phyloP scores from a whole-genome alignment of 2,113 vertebrate species.

The Caloenas nicobarica region DNA sequence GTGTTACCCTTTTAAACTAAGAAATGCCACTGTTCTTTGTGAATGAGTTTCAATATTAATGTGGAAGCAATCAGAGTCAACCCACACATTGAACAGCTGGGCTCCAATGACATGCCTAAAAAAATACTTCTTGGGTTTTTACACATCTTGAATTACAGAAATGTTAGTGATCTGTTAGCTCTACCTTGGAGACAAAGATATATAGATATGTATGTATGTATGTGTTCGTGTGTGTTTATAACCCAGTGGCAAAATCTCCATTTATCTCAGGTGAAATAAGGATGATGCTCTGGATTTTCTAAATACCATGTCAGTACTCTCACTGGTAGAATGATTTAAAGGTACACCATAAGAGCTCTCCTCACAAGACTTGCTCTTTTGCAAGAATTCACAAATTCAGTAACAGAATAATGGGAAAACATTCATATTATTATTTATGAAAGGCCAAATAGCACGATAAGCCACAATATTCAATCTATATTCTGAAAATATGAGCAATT shows the following conservation, averaged over 20 bases:
- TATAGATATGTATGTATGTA: background rate
- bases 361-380: background rate
- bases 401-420: background rate
- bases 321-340: background rate
- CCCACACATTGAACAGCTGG: background rate
- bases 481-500: background rate
- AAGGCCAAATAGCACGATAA: background rate
- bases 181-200: background rate
- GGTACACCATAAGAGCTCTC: background rate
- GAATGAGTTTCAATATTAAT: background rate
- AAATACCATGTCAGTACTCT: background rate
- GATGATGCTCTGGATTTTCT: background rate
- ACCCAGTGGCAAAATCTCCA: background rate
- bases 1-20: background rate
- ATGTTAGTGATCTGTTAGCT: background rate
- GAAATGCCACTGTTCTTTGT: background rate
- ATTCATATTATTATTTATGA: background rate
- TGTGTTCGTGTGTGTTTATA: background rate
- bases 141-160: background rate
- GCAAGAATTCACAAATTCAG: background rate
- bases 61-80: background rate
- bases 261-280: background rate
- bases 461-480: background rate
- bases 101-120: background rate
- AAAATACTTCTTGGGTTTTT: background rate